phyloP scores from a whole-genome alignment of 2,113 vertebrate species.

The Triplophysa siluroides region DNA sequence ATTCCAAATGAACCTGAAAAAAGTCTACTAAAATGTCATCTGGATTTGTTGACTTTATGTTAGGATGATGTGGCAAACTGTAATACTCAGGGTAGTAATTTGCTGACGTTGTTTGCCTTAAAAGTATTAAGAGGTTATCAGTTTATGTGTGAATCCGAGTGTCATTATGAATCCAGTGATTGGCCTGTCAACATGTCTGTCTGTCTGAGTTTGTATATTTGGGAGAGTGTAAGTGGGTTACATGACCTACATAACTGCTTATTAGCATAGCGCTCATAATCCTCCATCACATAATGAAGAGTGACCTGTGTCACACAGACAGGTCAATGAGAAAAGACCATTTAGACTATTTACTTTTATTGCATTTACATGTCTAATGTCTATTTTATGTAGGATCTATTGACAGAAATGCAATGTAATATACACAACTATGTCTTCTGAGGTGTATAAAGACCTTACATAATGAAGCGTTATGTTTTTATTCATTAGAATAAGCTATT shows the following conservation, averaged over 20 bases:
- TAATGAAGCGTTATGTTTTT: no score
- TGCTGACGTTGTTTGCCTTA: neutral
- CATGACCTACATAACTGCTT: conserved; percentile 73
- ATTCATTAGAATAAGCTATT: no score
- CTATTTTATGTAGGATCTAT: no score
- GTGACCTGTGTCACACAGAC: conserved; percentile 62
- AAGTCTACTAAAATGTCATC: no score
- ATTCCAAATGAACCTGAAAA: no score
- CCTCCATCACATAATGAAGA: conserved; percentile 50
- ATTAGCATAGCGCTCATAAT: conserved; percentile 66
- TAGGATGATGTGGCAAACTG: no score
- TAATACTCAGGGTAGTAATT: neutral
- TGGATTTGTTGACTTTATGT: no score
- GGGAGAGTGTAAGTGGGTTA: conserved; percentile 69
- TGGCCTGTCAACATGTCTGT: conserved; percentile 41
- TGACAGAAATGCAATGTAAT: no score
- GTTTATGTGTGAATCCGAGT: conserved; percentile 35
- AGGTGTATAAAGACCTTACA: no score
- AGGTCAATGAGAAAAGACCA: conserved; percentile 60
- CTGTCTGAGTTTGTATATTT: conserved; percentile 46
- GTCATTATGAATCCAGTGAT: conserved; percentile 35
- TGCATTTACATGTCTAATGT: conserved; percentile 55
- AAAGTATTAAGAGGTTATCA: neutral
- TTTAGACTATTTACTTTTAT: conserved; percentile 71
- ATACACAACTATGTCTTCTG: no score